These are phyloP conservation scores for Pemphigus obesinymphae DNA, from an alignment of 1,140 invertebrate genomes.

Conservation along the genomic window DNA sequence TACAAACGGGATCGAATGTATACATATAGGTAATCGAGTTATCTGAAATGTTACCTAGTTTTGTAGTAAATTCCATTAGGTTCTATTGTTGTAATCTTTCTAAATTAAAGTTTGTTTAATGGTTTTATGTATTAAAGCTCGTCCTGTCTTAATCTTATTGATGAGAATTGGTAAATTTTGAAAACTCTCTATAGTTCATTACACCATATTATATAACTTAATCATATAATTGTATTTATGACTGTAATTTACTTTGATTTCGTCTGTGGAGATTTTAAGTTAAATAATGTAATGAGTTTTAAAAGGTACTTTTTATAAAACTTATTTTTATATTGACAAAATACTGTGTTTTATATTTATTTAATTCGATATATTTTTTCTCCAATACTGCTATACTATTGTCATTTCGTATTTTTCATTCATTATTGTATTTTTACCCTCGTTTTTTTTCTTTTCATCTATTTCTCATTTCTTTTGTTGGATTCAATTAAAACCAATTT, in stretches of 20 bases:
- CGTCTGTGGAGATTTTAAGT: too few relatives aligned
- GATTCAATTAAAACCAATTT: background rate
- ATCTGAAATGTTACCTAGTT: background rate
- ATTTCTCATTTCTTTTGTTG: background rate
- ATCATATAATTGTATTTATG: background rate
- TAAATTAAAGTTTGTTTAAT: background rate
- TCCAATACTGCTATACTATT: background rate
- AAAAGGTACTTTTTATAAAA: too few relatives aligned
- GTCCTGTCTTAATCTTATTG: background rate
- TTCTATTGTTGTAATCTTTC: background rate
- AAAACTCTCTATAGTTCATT: background rate
- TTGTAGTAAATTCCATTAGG: slow-evolving; percentile 4
- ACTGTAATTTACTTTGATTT: background rate
- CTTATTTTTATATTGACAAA: too few relatives aligned
- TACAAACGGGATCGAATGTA: background rate
- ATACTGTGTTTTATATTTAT: too few relatives aligned
- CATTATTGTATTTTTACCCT: background rate
- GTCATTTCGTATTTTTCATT: background rate
- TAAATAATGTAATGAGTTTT: too few relatives aligned
- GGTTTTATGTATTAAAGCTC: background rate
- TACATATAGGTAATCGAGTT: background rate
- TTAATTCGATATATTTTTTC: too few relatives aligned
- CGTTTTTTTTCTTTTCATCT: too few relatives aligned
- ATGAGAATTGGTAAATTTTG: background rate
- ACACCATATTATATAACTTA: background rate